Percentiles rank a stretch among this genome's conserved stretches.
Conservation (phyloP, 2,797 vertebrate species). For the Sebastes iracundus region DNA sequence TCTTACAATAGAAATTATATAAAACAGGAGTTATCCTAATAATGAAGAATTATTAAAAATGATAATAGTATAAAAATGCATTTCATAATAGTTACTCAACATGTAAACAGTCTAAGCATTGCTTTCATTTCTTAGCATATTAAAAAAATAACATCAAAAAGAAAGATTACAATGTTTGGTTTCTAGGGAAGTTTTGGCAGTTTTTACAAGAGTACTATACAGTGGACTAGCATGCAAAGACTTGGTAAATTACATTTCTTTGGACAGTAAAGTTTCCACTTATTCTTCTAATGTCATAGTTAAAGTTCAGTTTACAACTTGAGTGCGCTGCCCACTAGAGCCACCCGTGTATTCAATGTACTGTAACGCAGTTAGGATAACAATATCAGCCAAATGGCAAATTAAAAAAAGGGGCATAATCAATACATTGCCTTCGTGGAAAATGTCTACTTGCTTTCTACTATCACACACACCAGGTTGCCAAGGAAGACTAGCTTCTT, state of each 20-base stretch:
- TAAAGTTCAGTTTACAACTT: not conserved
- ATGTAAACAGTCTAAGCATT: slow-evolving; percentile 41
- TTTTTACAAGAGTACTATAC: not conserved
- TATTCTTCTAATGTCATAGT: not conserved
- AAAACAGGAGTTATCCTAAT: slow-evolving; percentile 9
- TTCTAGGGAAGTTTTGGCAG: not conserved
- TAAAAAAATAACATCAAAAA: not conserved
- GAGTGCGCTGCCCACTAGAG: not conserved
- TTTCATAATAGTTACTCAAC: slow-evolving; percentile 31
- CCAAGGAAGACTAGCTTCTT: slow-evolving; percentile 3
- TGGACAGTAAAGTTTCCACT: not conserved
- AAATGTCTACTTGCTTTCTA: not conserved
- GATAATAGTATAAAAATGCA: slow-evolving; percentile 31
- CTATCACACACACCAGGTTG: not conserved
- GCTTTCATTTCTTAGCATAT: not conserved
- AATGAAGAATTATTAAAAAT: slow-evolving; percentile 20
- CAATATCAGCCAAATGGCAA: not conserved
- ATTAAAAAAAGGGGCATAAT: not conserved
- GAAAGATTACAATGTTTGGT: slow-evolving; percentile 20
- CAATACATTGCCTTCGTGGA: not conserved
- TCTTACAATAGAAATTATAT: slow-evolving; percentile 3
- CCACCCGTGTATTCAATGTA: not conserved
- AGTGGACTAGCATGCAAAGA: not conserved
- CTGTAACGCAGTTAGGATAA: not conserved
- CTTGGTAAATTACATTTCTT: slow-evolving; percentile 24